Evolutionary conservation across 2,888 invertebrate genomes (phyloP), one percentile per base, ranked within the genome.

Genomic region (Apodemia mormo): DNA sequence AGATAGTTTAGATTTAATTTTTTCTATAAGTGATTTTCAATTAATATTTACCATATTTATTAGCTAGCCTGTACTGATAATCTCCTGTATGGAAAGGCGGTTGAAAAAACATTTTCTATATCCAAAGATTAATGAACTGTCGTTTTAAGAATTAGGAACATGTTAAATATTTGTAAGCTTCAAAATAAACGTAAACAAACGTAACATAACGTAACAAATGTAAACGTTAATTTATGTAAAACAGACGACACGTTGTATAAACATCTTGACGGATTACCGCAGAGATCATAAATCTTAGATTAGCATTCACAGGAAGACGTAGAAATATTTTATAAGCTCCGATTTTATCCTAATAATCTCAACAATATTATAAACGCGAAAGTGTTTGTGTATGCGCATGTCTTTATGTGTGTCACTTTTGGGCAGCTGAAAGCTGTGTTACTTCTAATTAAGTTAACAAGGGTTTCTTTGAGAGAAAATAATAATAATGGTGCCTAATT

Each of bases 221-320:
- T 54, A 54, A 54, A 54, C 52, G 52, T 54, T 37, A 64, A 64
- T 64, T 64, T 64, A 14, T n/a, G 61, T 64, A 37, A 33, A 64
- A 64, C 61, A 64, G 61, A 64, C 29, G 58, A 33, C 61, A 14
- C 33, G 30, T 12, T 33, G 33, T 33, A 30, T 64, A 64, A 64
- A 64, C 61, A 64, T 64, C 33, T 61, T 64, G 61, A 64, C 37
- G 61, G 61, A 64, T 64, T 33, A 64, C 61, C 61, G 61, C 61
- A 37, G 33, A 64, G 61, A 14, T 7, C 61, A 37, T 64, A 64
- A 64, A 64, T 64, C 61, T 64, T 14, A 14, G 52, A 54, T 54
- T 54, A 54, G 14, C 52, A 54, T 54, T 54, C 52, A 37, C 37
- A 14, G n/a, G 33, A 64, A 37, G 33, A 64, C 37, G 64, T 64